Evolutionary conservation across 1,140 invertebrate species (phyloP), one percentile per base, ranked within the genome.

Genomic region (Oreohelix idahoensis): DNA sequence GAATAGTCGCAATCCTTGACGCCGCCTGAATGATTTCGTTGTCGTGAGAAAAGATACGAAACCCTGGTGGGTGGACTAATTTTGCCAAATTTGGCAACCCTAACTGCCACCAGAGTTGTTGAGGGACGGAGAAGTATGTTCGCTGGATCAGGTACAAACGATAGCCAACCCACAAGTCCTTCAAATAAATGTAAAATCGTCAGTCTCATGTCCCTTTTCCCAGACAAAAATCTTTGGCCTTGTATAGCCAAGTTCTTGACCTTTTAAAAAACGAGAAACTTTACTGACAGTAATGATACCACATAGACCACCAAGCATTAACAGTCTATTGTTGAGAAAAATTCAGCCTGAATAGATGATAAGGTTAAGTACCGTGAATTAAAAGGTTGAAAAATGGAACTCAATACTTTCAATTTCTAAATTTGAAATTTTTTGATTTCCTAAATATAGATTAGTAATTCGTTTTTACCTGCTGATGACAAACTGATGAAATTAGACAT

Each of bases 1-100:
- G 38, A 26, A 13, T 58, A 11, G 23, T 58, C 4, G 53, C 53
- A 20, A 23, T n/a, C 53, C 20, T 58, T 58, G 17, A 58, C 71
- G 39, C 29, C 71, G 66, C 20, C 51, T 39, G 36, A n/a, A 20
- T 13, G 58, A 74, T 20, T 15, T 42, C 1, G 77, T 4, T 20
- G 77, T 79, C 13, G 58, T n/a, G 53, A 17, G 36, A 63, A 4
- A 51, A 49, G 15, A n/a, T 66, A 0, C 77, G 66, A 29, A 79
- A n/a, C n/a, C n/a, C n/a, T n/a, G n/a, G 23, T 13, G 5, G 49
- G 51, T 79, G 77, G 77, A 69, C 77, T 32, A 79, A 79, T 29
- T 79, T 79, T 38, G 77, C 77, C 63, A 79, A 66, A n/a, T 79
- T 38, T n/a, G 77, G 77, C 23, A 79, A 79, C 58, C 77, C 77